Conservation (phyloP, 35 echinoderm and acorn worm species). For the Acanthaster planci region DNA sequence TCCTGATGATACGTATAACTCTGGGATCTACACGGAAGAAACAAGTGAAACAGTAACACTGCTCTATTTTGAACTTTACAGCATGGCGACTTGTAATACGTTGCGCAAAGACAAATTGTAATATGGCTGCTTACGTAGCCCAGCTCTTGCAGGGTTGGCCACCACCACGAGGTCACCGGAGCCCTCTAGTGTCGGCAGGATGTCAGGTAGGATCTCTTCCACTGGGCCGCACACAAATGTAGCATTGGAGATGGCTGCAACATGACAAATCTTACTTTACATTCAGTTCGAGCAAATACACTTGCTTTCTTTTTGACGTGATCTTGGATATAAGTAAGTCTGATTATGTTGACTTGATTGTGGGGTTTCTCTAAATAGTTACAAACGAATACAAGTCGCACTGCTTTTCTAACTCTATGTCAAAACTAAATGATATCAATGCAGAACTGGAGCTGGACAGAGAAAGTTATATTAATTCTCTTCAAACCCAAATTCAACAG, state of each 20-base stretch:
- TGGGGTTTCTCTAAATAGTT: no score
- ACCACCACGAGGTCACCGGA: conserved; percentile 41
- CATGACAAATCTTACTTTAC: not conserved
- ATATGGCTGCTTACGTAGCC: conserved; percentile 46
- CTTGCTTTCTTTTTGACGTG: no score
- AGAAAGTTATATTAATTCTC: no score
- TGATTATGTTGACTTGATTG: no score
- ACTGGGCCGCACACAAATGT: conserved; percentile 52
- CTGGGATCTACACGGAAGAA: conserved; percentile 42
- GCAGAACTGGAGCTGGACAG: no score
- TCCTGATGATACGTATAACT: conserved; percentile 55
- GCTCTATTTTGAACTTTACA: not conserved
- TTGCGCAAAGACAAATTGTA: not conserved
- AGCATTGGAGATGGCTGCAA: conserved; percentile 50
- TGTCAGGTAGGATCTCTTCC: conserved; percentile 46
- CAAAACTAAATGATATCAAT: no score
- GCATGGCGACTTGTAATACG: no score
- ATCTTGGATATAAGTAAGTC: no score
- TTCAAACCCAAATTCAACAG: no score
- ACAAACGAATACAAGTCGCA: no score
- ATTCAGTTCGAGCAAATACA: no score
- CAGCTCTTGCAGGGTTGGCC: conserved; percentile 47
- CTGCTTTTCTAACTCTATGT: no score
- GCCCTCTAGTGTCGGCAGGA: conserved; percentile 32
- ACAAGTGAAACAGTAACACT: not conserved